Evolutionary conservation across 2,113 vertebrate genomes (phyloP).

Genomic region (Gambusia holbrooki): DNA sequence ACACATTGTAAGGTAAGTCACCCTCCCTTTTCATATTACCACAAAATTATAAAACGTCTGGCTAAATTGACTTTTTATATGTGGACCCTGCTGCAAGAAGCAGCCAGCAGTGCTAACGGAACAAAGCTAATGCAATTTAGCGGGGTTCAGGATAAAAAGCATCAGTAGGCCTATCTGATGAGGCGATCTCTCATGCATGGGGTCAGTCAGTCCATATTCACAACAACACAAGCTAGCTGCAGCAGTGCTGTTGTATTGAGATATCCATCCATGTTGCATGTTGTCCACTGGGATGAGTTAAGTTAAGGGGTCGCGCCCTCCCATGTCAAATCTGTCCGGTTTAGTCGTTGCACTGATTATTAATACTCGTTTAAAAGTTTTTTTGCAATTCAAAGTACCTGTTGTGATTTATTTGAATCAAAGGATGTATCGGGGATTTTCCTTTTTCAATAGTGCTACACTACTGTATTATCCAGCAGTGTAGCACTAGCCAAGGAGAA

Average conservation of each 20-base stretch:
- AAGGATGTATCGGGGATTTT: not conserved
- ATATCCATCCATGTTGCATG: not conserved
- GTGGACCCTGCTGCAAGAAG: constrained; percentile 13
- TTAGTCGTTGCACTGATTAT: not conserved
- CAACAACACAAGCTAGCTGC: not conserved
- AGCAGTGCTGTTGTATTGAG: no score
- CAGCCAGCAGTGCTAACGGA: constrained; percentile 19
- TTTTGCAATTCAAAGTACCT: not conserved
- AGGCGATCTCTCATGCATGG: not conserved
- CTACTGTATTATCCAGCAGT: no score
- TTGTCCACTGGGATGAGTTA: not conserved
- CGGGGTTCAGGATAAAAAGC: not conserved
- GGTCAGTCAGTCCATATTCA: not conserved
- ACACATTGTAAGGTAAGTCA: constrained; percentile 46
- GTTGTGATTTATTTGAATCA: not conserved
- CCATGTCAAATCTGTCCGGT: not conserved
- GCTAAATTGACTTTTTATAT: not conserved
- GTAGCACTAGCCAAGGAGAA: no score
- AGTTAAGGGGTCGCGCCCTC: not conserved
- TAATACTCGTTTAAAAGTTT: not conserved
- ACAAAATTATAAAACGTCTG: not conserved
- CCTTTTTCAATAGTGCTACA: not conserved
- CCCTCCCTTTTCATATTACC: not conserved
- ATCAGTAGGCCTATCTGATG: not conserved
- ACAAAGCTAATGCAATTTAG: constrained; percentile 19